Percentiles rank a stretch among this genome's conserved stretches.
These are phyloP conservation scores for Ptychochromis oligacanthus DNA, from an alignment of 2,113 vertebrate species.

Conservation along the genomic window DNA sequence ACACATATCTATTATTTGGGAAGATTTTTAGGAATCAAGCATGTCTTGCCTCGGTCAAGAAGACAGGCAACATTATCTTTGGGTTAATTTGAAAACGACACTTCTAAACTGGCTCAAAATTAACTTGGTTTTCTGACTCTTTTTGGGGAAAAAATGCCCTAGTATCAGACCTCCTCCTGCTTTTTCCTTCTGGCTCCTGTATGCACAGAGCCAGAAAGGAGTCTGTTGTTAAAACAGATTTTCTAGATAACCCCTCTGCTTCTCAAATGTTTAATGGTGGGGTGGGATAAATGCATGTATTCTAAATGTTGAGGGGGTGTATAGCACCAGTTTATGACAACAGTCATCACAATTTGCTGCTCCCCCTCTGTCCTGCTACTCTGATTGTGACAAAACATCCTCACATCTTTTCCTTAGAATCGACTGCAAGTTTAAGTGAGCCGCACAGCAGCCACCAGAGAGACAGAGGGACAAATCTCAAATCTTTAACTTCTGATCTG, in stretches of 20 bases:
- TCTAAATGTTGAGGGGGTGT: background rate
- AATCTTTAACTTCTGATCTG: background rate
- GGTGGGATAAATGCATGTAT: background rate
- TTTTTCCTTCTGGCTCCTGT: too few species aligned
- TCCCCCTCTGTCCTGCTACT: background rate
- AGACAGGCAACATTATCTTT: too few species aligned
- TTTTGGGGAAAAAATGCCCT: background rate
- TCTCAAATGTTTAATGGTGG: too few species aligned
- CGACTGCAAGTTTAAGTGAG: background rate
- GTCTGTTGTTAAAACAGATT: too few species aligned
- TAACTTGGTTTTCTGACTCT: background rate
- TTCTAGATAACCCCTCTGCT: too few species aligned
- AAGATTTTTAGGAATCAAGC: too few species aligned
- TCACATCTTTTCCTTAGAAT: constrained; percentile 6
- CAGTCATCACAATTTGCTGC: too few species aligned
- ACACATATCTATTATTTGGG: too few species aligned
- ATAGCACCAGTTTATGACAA: too few species aligned
- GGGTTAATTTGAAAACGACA: too few species aligned
- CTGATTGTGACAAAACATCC: background rate
- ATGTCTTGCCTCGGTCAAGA: too few species aligned
- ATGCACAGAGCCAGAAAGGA: too few species aligned
- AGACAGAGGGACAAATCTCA: constrained; percentile 44
- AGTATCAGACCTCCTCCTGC: background rate
- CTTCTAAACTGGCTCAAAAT: background rate
- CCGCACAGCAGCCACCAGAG: background rate